phyloP scores from a whole-genome alignment of 2,113 vertebrate species.

The Ctenomys sociabilis region DNA sequence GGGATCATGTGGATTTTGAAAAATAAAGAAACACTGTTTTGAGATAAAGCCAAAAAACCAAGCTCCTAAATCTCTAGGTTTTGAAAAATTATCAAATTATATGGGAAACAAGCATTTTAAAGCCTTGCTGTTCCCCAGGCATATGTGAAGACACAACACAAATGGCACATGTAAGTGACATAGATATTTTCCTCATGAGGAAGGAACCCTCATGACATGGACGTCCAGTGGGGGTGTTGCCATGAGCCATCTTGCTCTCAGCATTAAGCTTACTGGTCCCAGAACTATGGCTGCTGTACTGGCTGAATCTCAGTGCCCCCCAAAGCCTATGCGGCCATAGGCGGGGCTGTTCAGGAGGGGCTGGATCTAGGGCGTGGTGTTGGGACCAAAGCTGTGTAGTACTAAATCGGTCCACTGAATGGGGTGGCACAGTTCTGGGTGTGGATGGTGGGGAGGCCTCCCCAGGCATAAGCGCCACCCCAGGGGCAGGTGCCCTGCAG shows the following conservation, averaged over 20 bases:
- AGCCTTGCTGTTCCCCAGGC: background rate
- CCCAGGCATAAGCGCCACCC: no score
- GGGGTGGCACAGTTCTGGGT: background rate
- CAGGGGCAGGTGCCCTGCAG: no score
- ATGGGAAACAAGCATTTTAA: slow-evolving; percentile 1
- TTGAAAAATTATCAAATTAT: slow-evolving; percentile 5
- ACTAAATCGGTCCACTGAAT: background rate
- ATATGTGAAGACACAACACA: background rate
- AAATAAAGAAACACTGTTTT: background rate
- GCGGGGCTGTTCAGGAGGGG: background rate
- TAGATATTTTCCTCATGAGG: background rate
- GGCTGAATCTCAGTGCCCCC: background rate
- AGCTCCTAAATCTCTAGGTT: slow-evolving; percentile 12
- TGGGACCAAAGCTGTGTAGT: background rate
- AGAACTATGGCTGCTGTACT: background rate
- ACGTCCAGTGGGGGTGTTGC: background rate
- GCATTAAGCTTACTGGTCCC: background rate
- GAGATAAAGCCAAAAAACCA: background rate
- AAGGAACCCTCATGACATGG: background rate
- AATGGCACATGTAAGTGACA: background rate
- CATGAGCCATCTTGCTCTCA: background rate
- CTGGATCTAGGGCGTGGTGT: background rate
- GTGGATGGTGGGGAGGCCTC: background rate
- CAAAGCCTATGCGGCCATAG: background rate
- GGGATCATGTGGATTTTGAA: background rate